Base-by-base conservation (phyloP, 2,797 vertebrate genomes). In the Momotus momota region DNA sequence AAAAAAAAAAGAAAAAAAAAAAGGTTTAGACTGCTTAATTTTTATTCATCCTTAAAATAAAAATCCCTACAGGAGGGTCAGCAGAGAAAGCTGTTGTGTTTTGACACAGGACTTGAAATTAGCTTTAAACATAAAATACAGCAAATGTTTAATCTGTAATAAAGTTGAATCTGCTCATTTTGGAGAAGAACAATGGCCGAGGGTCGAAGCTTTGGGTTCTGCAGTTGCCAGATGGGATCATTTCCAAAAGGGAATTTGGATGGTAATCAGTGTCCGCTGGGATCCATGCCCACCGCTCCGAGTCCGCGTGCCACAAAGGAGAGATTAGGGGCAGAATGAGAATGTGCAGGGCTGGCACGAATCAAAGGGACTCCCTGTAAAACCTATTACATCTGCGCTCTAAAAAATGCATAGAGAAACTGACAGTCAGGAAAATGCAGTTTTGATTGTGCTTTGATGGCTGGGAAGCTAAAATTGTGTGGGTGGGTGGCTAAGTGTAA, bases 261-360 rank as follows among this genome's bases (percentile, higher is more conserved):
- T 96, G 94, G 86, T 85, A 96, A 95, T 94, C 95, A 95, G 90
- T 92, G 96, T 93, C 96, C 94, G 5, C 92, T 94, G 93, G 96
- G 94, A 97, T 95, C 91, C 90, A 82, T 97, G 95, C 96, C 96
- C 96, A 96, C 95, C 1, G 6, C 88, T 93, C 95, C 8, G 4
- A 92, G 88, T 73, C 94, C 67, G 58, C 1, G 40, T 94, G 94
- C 96, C 93, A 95, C 96, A 96, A 97, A 94, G 94, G 91, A 90
- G 90, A 97, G 96, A 97, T 96, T 97, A 96, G 96, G 94, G 93
- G 81, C 92, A 95, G 96, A 96, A 96, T 96, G 94, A 96, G 88
- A 97, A 97, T 96, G 93, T 95, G 93, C 95, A 94, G 65, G 91
- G 90, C 90, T 96, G 96, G 96, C 96, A 96, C 5, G 14, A 96